Percentiles rank a stretch among this genome's conserved stretches.
Conservation (phyloP, 1,140 invertebrate species). For the Reticulitermes speratus region DNA sequence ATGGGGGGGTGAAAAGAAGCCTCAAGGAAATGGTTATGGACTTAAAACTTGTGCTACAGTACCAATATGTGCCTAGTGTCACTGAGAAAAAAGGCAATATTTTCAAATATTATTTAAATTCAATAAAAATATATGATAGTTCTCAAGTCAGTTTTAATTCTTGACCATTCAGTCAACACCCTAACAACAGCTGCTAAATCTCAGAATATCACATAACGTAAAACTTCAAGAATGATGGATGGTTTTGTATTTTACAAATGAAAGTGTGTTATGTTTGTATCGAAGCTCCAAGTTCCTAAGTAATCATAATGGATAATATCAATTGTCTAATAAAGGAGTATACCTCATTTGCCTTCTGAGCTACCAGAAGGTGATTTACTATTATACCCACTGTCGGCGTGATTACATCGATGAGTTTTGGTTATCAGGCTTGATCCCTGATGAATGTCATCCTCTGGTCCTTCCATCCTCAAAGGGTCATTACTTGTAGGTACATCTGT, state of each 20-base stretch:
- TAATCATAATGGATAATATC: not conserved
- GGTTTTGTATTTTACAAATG: not conserved
- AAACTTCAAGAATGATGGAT: not conserved
- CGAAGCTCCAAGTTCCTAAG: not conserved
- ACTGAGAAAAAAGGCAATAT: no score
- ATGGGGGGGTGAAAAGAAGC: no score
- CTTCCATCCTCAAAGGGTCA: not conserved
- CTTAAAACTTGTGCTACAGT: no score
- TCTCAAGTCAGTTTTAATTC: no score
- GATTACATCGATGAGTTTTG: not conserved
- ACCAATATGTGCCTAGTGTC: no score
- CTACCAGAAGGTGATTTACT: conserved; percentile 8
- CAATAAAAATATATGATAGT: no score
- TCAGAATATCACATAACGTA: not conserved
- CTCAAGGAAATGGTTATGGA: no score
- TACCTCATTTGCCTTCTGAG: not conserved
- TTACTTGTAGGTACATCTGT: not conserved
- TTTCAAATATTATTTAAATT: no score
- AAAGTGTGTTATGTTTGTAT: not conserved
- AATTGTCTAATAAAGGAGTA: not conserved
- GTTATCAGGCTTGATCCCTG: not conserved
- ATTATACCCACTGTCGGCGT: not conserved
- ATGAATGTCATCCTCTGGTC: not conserved
- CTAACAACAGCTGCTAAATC: not conserved
- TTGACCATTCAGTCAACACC: not conserved